phyloP scores from a whole-genome alignment of 2,113 vertebrate genomes.

The Nipponia nippon region DNA sequence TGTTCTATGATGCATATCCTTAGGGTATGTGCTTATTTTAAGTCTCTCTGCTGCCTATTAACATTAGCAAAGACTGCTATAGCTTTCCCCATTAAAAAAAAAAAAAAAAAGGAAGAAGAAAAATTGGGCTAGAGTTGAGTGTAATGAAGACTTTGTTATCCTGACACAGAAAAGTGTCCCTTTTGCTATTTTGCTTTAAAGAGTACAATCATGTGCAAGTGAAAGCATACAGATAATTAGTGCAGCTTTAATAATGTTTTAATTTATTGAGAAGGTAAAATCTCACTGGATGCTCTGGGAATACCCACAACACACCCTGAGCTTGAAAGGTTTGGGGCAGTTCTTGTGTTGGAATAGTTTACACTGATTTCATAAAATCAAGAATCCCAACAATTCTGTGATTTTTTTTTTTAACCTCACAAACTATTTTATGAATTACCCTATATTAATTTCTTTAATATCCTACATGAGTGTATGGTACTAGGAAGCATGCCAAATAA shows the following conservation, averaged over 20 bases:
- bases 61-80: neutral
- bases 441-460: neutral
- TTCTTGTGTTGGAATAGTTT: neutral
- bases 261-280: neutral
- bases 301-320: neutral
- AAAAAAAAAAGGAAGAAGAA: neutral
- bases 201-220: neutral
- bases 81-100: neutral
- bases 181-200: neutral
- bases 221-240: neutral
- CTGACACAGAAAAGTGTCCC: neutral
- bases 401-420: neutral
- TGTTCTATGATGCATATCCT: slow-evolving; percentile 27
- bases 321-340: neutral
- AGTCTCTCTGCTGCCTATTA: neutral
- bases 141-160: neutral
- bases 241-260: neutral
- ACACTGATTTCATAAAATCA: neutral
- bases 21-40: slow-evolving; percentile 24
- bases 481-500: neutral
- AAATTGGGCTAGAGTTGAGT: neutral
- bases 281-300: neutral
- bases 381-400: neutral
- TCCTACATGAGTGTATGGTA: neutral
- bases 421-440: neutral